A percentile compares a stretch with the other conserved stretches of the same genome.
Conservation (phyloP, 2,888 invertebrate genomes). For the Gandaritis pyraliata region DNA sequence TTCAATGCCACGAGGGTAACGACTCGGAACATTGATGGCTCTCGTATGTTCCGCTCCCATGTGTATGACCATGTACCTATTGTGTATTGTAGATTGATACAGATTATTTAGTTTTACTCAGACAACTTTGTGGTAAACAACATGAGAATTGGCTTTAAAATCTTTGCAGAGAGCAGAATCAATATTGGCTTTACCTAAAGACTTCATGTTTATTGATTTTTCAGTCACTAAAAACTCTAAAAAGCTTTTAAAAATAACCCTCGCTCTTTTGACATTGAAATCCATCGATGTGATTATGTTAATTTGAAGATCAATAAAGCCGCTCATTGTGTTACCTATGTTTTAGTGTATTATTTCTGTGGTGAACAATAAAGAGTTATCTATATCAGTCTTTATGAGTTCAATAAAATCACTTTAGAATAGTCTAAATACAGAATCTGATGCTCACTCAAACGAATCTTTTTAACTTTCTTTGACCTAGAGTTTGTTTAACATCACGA, state of each 20-base stretch:
- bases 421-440: too few relatives aligned
- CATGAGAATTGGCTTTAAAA: not conserved
- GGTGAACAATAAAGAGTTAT: too few relatives aligned
- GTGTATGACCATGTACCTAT: conserved; percentile 38
- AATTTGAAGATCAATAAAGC: too few relatives aligned
- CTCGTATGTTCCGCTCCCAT: conserved; percentile 52
- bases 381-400: too few relatives aligned
- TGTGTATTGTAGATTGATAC: conserved; percentile 43
- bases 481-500: too few relatives aligned
- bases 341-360: too few relatives aligned
- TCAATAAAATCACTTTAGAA: too few relatives aligned
- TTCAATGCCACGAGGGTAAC: conserved; percentile 42
- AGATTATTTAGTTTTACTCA: conserved; percentile 19
- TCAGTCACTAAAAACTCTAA: not conserved
- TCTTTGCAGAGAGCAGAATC: not conserved
- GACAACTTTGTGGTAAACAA: not conserved
- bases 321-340: too few relatives aligned
- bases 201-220: not conserved
- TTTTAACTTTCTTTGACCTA: too few relatives aligned
- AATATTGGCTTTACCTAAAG: not conserved
- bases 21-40: conserved; percentile 40
- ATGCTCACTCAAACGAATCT: too few relatives aligned
- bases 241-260: not conserved
- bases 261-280: too few relatives aligned
- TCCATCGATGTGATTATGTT: too few relatives aligned